Evolutionary conservation across 2,797 vertebrate species (phyloP).

Genomic region (Syngnathus rostellatus): DNA sequence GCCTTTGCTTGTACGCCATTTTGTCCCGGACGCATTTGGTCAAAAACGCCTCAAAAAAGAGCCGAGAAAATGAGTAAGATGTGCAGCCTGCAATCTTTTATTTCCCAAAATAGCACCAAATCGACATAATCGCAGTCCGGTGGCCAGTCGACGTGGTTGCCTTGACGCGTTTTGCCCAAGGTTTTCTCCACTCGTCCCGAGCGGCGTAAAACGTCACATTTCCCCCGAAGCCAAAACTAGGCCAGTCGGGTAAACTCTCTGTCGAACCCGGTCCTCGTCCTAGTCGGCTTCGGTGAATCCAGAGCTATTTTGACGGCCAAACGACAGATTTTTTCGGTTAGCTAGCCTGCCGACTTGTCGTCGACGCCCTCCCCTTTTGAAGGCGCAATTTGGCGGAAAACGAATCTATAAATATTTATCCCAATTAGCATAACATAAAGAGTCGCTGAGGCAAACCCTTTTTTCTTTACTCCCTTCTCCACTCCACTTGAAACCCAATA

Average conservation of each 20-base stretch:
- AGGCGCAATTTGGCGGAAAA: slow-evolving; percentile 40
- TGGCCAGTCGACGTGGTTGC: slow-evolving; percentile 46
- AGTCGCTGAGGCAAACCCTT: slow-evolving; percentile 71
- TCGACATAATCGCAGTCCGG: slow-evolving; percentile 51
- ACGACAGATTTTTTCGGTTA: slow-evolving; percentile 56
- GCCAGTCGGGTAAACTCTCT: not conserved
- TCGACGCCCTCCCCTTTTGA: slow-evolving; percentile 43
- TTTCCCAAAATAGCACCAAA: slow-evolving; percentile 64
- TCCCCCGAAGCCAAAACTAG: slow-evolving; percentile 16
- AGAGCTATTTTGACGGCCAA: slow-evolving; percentile 20
- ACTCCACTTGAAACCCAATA: slow-evolving; percentile 99
- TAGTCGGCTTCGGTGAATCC: slow-evolving; percentile 8
- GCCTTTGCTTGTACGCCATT: slow-evolving; percentile 32
- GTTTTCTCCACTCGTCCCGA: slow-evolving; percentile 48
- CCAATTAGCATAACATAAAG: slow-evolving; percentile 73
- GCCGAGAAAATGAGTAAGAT: slow-evolving; percentile 19
- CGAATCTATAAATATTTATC: slow-evolving; percentile 67
- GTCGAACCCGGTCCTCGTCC: slow-evolving; percentile 5
- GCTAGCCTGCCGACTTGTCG: slow-evolving; percentile 50
- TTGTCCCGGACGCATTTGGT: slow-evolving; percentile 7
- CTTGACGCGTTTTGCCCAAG: slow-evolving; percentile 30
- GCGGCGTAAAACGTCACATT: slow-evolving; percentile 54
- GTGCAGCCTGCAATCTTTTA: slow-evolving; percentile 41
- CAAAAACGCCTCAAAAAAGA: not conserved
- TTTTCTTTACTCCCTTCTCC: slow-evolving; percentile 71